Base-by-base conservation (phyloP, 1,140 invertebrate genomes). In the Rhopalosiphum maidis region DNA sequence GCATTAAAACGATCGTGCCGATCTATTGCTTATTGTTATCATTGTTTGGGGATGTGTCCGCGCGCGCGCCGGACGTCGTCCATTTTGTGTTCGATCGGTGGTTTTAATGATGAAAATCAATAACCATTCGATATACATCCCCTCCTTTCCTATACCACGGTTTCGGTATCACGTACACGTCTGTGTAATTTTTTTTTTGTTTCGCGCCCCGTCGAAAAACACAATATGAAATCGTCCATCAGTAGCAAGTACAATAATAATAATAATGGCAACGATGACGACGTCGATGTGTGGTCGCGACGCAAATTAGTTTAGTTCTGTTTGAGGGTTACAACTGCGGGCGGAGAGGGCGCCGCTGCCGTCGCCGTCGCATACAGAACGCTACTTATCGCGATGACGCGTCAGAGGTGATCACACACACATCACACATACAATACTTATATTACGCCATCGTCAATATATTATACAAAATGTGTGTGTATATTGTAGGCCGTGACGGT, bases 231-330 rank as follows among this genome's bases (percentile, higher is more conserved):
- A 93, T 54, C 23, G 91, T 93, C 91, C 48, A n/a, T 77, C 90
- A 92, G 35, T 54, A 92, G 48, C 77, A 54, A 92, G 91, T 85
- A 83, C 30, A 22, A 30, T 37, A 89, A 89, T 89, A 37, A 83
- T 83, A 48, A 48, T 54, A 37, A 89, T 55, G 51, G 48, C 87
- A 35, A 41, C 48, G 87, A 90, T 35, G 89, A 54, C 51, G 88
- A 54, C 30, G 22, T 37, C 77, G 77, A 43, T 93, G 91, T 86
- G 91, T 54, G 91, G 89, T 90, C 89, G 54, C 82, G 25, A 35
- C 48, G 82, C 35, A 93, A 93, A 93, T 93, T 93, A 93, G 91
- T 93, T 93, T 93, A 93, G 91, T 35, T 90, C 91, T 51, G 68
- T 51, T 35, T 37, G 82, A 86, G 91, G 91, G 91, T 93, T 41